A percentile compares a stretch with the other conserved stretches of the same genome.
Evolutionary conservation across 2,888 invertebrate genomes (phyloP).

Genomic region (Fragum fragum): DNA sequence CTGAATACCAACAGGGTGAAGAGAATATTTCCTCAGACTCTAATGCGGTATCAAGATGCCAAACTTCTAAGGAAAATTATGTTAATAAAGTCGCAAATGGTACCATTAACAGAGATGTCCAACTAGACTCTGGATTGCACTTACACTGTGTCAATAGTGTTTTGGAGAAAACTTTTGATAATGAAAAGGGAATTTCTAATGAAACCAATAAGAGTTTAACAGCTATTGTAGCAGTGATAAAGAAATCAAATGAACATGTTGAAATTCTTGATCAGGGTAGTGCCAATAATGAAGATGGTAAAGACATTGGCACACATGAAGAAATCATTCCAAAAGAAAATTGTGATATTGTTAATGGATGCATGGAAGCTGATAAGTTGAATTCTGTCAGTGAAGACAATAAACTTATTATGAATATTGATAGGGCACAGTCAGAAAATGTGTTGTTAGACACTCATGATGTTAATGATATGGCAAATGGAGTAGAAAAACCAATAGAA

Average conservation of each 20-base stretch:
- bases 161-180: too few relatives aligned
- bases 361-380: not conserved
- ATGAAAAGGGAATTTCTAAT: not conserved
- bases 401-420: not conserved
- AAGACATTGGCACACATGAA: not conserved
- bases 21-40: not conserved
- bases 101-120: not conserved
- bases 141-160: too few relatives aligned
- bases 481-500: not conserved
- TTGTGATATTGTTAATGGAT: not conserved
- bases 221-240: not conserved
- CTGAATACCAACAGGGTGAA: not conserved
- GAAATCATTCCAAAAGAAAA: not conserved
- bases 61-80: not conserved
- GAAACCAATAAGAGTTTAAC: not conserved
- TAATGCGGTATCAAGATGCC: too few relatives aligned
- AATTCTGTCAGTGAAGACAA: not conserved
- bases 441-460: not conserved
- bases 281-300: not conserved
- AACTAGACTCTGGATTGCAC: not conserved
- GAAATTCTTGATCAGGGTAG: not conserved
- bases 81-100: too few relatives aligned
- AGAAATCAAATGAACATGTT: not conserved
- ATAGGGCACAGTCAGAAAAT: not conserved
- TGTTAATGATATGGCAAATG: not conserved